A percentile compares a stretch with the other conserved stretches of the same genome.
phyloP scores from a whole-genome alignment of 2,113 vertebrate genomes.

The Engraulis encrasicolus region DNA sequence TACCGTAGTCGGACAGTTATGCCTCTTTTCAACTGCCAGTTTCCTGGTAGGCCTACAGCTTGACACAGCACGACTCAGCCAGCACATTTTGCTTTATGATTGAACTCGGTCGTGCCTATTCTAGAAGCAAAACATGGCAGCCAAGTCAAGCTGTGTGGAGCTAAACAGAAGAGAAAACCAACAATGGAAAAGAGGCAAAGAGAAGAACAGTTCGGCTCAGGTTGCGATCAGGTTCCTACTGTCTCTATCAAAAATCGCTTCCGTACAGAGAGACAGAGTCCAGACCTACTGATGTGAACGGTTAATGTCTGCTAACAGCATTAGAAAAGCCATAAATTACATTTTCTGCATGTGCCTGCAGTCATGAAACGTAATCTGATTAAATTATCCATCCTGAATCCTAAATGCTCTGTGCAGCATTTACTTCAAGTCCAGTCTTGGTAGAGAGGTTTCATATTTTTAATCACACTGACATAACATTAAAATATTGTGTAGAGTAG shows the following conservation, averaged over 20 bases:
- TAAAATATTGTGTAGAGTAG: not conserved
- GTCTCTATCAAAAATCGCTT: not conserved
- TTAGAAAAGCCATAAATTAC: slow-evolving; percentile 15
- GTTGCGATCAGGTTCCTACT: not conserved
- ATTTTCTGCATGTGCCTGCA: slow-evolving; percentile 24
- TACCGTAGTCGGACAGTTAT: too few relatives aligned
- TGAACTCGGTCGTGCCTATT: too few relatives aligned
- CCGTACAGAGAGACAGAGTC: not conserved
- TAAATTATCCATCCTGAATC: slow-evolving; percentile 18
- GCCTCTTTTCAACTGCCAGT: too few relatives aligned
- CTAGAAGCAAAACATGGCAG: too few relatives aligned
- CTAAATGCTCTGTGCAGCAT: not conserved
- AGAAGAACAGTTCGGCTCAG: not conserved
- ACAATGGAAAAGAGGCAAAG: not conserved
- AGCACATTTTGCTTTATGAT: too few relatives aligned
- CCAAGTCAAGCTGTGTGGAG: too few relatives aligned
- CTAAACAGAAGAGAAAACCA: too few relatives aligned
- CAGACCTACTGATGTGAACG: not conserved
- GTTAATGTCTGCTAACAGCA: slow-evolving; percentile 10
- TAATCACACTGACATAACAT: not conserved
- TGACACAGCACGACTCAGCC: too few relatives aligned
- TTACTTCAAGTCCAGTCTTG: not conserved
- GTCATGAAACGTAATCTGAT: slow-evolving; percentile 44
- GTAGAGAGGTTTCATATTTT: not conserved
- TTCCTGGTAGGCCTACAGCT: too few relatives aligned